Evolutionary conservation across 2,888 invertebrate genomes (phyloP).

Genomic region (Tetragnatha montana): DNA sequence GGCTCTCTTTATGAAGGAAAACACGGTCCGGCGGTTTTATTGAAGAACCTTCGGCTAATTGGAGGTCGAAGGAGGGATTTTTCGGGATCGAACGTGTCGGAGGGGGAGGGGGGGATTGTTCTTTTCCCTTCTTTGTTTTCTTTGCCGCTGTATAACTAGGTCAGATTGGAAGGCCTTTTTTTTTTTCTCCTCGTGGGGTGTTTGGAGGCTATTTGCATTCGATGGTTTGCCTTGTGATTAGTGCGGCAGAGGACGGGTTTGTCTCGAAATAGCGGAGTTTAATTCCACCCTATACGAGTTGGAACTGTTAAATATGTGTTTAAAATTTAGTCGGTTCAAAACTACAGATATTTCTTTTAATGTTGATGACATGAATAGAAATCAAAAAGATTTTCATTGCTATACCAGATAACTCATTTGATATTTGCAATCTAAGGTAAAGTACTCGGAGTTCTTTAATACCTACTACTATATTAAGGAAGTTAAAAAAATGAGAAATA

Average conservation of each 20-base stretch:
- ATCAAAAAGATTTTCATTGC: too few species aligned
- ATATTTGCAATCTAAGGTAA: too few species aligned
- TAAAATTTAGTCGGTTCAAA: too few species aligned
- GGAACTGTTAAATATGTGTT: too few species aligned
- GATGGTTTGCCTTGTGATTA: background rate
- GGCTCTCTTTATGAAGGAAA: slow-evolving; percentile 55
- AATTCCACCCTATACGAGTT: too few species aligned
- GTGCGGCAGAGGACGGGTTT: background rate
- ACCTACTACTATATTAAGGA: too few species aligned
- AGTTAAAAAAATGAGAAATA: too few species aligned
- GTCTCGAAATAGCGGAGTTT: too few species aligned
- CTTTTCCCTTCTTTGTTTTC: background rate
- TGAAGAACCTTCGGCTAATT: slow-evolving; percentile 53
- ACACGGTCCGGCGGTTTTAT: slow-evolving; percentile 67
- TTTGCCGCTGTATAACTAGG: slow-evolving; percentile 12
- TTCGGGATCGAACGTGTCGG: slow-evolving; percentile 60
- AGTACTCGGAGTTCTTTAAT: too few species aligned
- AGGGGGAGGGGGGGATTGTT: slow-evolving; percentile 34
- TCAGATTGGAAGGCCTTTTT: background rate
- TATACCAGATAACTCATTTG: too few species aligned
- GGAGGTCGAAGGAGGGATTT: slow-evolving; percentile 61
- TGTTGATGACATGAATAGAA: too few species aligned
- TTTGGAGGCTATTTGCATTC: background rate
- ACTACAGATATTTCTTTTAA: too few species aligned
- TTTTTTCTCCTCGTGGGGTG: background rate